Conservation (phyloP, 1,140 invertebrate genomes). For the Diabrotica virgifera region DNA sequence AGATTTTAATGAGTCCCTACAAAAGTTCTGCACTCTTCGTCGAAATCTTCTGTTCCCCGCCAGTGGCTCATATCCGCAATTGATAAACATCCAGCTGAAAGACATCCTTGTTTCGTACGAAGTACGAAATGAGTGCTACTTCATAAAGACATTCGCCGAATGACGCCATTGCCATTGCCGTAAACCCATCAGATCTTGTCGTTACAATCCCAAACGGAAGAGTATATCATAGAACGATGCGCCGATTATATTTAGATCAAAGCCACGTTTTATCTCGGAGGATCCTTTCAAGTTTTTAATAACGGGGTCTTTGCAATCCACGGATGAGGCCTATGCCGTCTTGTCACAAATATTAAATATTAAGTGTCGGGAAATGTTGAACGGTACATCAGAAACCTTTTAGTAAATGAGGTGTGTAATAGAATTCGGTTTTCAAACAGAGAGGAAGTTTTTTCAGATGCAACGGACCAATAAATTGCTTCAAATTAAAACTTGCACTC, state of each 20-base stretch:
- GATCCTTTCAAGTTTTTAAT: slow-evolving; percentile 18
- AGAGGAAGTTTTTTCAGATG: neutral
- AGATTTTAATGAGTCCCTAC: no score
- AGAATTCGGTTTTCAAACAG: neutral
- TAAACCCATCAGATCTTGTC: neutral
- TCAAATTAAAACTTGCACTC: no score
- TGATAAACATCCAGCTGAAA: neutral
- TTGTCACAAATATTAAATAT: slow-evolving; percentile 7
- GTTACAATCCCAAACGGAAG: neutral
- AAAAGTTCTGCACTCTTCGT: no score
- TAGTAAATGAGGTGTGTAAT: slow-evolving; percentile 2
- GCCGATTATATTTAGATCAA: slow-evolving; percentile 20
- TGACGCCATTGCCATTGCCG: neutral
- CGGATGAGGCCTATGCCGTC: neutral
- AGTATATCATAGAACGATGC: neutral
- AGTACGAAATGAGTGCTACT: neutral
- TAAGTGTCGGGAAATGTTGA: slow-evolving; percentile 8
- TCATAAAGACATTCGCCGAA: neutral
- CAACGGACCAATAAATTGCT: neutral
- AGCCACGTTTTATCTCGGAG: neutral
- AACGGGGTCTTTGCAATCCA: slow-evolving; percentile 4
- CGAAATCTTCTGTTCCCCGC: no score
- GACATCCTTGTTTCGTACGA: neutral
- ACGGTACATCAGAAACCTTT: neutral
- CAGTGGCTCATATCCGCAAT: neutral